Evolutionary conservation across 1,140 invertebrate genomes (phyloP), one percentile per base, ranked within the genome.

Genomic region (Oscheius sp.): DNA sequence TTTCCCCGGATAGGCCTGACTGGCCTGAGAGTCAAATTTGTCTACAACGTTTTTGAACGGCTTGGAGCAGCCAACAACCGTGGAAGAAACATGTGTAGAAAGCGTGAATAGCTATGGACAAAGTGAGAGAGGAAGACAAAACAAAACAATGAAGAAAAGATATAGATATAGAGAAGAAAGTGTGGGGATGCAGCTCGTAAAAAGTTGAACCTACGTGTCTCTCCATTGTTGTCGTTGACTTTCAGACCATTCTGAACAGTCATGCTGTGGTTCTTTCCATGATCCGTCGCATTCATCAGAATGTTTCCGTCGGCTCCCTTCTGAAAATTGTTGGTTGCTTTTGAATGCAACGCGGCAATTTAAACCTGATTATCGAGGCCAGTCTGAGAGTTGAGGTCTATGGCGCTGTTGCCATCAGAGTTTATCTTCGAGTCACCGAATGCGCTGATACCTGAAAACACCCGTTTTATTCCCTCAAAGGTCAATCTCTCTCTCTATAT

Each of bases 221-320:
- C 63, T 55, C 77, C 73, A 28, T 63, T 71, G 15, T 62, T 45
- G 52, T 77, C 65, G 23, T 70, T 58, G 18, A 65, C 68, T 31
- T 71, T 49, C 3, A 77, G 46, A 3, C 76, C 76, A 45, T 70
- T 64, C 23, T 71, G 36, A 7, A 77, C 59, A 2, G 75, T 77
- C 76, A 77, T 77, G 31, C 70, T 63, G n/a, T 77, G 78, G 36
- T 36, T 75, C 10, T 3, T 49, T 20, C 77, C 68, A 42, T 72
- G 46, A 7, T 65, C 76, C n/a, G 65, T 62, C 15, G 32, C 32
- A 26, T 63, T 63, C 61, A 38, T 63, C 10, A 63, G 31, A 34
- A 63, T 26, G 36, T 63, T 34, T 18, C 32, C 61, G 26, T 34
- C 20, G 15, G 32, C 15, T 10, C 61, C 61, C 18, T n/a, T 26